phyloP scores from a whole-genome alignment of 1,140 invertebrate species.

The Orchesella cincta region DNA sequence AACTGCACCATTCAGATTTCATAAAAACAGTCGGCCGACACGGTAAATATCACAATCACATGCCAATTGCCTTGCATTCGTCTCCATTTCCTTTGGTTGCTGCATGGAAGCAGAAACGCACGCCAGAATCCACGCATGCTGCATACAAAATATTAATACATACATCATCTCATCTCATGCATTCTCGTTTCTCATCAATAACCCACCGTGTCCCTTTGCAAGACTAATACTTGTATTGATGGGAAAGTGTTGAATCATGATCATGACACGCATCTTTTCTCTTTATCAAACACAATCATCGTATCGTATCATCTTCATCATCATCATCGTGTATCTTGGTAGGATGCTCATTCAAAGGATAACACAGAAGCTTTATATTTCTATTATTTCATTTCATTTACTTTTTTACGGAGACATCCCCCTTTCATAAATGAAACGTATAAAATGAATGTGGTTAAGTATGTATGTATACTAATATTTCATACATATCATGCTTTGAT shows the following conservation, averaged over 20 bases:
- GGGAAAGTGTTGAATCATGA: slow-evolving; percentile 12
- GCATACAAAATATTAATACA: slow-evolving; percentile 2
- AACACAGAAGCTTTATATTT: not conserved
- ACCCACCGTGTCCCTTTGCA: not conserved
- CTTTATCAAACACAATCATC: slow-evolving; percentile 4
- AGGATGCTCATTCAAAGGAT: slow-evolving; percentile 1
- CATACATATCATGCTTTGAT: no score
- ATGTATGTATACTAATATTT: no score
- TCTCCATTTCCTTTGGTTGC: not conserved
- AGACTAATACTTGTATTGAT: not conserved
- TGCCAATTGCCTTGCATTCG: not conserved
- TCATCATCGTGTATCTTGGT: not conserved
- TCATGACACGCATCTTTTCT: slow-evolving; percentile 6
- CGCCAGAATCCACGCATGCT: not conserved
- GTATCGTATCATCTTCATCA: not conserved
- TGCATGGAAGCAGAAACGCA: not conserved
- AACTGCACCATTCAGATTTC: no score
- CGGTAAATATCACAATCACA: not conserved
- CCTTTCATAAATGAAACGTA: no score
- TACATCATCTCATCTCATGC: not conserved
- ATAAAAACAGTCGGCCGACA: not conserved
- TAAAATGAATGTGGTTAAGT: no score
- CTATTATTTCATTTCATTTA: not conserved
- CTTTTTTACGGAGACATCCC: not conserved
- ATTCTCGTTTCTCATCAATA: not conserved